Evolutionary conservation across 1,140 invertebrate genomes (phyloP), one percentile per base, ranked within the genome.

Genomic region (Drosophila ogumai): DNA sequence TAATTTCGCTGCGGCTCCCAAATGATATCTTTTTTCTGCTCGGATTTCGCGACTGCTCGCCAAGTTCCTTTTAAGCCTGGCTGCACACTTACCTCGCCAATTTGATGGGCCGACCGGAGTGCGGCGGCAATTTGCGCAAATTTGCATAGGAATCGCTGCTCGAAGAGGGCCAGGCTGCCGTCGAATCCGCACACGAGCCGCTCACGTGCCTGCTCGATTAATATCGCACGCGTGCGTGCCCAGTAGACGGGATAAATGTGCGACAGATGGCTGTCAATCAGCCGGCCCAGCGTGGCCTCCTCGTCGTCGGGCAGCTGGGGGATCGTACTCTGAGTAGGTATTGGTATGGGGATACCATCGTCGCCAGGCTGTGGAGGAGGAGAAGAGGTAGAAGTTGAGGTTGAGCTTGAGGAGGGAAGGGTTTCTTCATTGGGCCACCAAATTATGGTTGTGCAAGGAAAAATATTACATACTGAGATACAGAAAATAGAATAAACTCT

Each of bases 131-230:
- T 93, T 74, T 93, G 92, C 6, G 94, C 93, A 46, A 95, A 95
- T 64, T 95, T 95, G 61, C 93, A 93, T 81, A 95, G 94, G 92
- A 95, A 96, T 64, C 94, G 94, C 66, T 93, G 93, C 78, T 95
- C 94, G 85, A 96, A 96, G 78, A 93, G 93, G 47, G 93, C 92
- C 80, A 95, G 91, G 91, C 95, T 94, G 32, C 95, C 95, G 57
- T 94, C 93, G 93, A 95, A 96, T 75, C 94, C 93, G 84, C 94
- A 95, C 32, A 95, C 94, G 69, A 96, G 94, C 52, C 95, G 93
- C 91, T 96, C 95, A 69, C 95, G 94, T 47, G 95, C 95, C 92
- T 96, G 95, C 56, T 95, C 93, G 67, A 95, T 94, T 84, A 96
- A 92, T 79, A 94, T 93, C 82, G 94, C 93, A 90, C 94, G 93